These are phyloP conservation scores for Atta texana DNA, from an alignment of 1,140 invertebrate species.

Conservation along the genomic window DNA sequence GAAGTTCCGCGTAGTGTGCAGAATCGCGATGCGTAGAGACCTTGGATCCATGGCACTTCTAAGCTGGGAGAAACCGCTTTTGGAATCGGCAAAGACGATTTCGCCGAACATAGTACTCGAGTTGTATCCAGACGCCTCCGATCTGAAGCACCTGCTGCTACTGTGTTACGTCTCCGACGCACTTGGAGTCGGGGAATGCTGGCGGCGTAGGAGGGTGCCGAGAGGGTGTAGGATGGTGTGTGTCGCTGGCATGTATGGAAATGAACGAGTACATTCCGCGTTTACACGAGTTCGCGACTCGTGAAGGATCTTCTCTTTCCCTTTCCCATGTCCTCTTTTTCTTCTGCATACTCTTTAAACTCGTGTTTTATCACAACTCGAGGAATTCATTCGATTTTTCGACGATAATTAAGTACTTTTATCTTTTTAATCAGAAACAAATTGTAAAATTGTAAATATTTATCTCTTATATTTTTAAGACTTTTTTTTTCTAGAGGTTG, in stretches of 20 bases:
- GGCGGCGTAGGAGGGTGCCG: conserved; percentile 31
- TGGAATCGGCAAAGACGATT: conserved; percentile 26
- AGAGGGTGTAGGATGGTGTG: conserved; percentile 39
- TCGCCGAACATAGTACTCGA: conserved; percentile 23
- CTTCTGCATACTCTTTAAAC: background rate
- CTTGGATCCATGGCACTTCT: conserved; percentile 38
- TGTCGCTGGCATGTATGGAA: conserved; percentile 78
- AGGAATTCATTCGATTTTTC: conserved; percentile 5
- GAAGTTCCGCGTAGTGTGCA: background rate
- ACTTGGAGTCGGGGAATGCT: conserved; percentile 37
- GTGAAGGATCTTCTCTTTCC: conserved; percentile 39
- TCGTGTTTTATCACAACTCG: conserved; percentile 17
- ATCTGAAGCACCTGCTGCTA: conserved; percentile 58
- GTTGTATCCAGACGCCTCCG: conserved; percentile 49
- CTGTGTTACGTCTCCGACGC: conserved; percentile 57
- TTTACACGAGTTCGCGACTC: conserved; percentile 66
- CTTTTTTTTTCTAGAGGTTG: background rate
- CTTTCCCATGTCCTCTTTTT: background rate
- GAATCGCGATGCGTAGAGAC: background rate
- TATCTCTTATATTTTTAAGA: background rate
- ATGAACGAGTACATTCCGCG: conserved; percentile 74
- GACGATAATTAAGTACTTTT: background rate
- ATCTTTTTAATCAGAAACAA: background rate
- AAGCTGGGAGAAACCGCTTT: conserved; percentile 9
- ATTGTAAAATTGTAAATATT: background rate